Evolutionary conservation across 2,888 invertebrate species (phyloP), one percentile per base, ranked within the genome.

Genomic region (Amorpha juglandis): DNA sequence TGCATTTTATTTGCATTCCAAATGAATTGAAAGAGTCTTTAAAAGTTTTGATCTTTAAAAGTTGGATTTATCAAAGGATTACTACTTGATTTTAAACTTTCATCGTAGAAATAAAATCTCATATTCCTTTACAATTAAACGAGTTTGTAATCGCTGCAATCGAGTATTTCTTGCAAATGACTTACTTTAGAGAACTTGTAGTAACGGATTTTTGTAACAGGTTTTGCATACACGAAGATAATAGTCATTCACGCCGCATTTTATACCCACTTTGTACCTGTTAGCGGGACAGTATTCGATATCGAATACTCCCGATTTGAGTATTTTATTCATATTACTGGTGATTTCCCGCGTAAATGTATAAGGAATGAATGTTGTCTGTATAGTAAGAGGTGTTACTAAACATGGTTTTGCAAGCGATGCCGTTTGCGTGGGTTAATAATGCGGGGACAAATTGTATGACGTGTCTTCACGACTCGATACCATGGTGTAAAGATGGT

Each of bases 381-480:
- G 52, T 33, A 42, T 19, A 12, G 58, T 58, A 16, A 58, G 58
- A 58, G 58, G 58, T 42, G 38, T 58, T 58, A 19, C 50, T 50
- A 12, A 38, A 42, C 42, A 42, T 19, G 52, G 11, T 33, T 33
- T 58, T 42, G 58, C 58, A 58, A 58, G 58, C 58, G 38, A 58
- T 58, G 58, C 14, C 19, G 58, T 58, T 38, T 42, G 58, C 58
- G 58, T 58, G 58, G 58, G 58, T 19, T 42, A 19, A 14, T 58
- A 58, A 58, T 42, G 58, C 58, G 42, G 58, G 58, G 58, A 58
- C 58, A 58, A 58, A 58, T 55, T 38, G 38, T 55, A 4, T 38
- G 55, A 58, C 19, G 58, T 58, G 42, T 58, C 58, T 38, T 58
- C 58, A 58, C 42, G 58, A 21, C 58, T 42, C 12, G 58, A 14